Base-by-base conservation (phyloP, 2,888 invertebrate genomes). In the Cecidostiba fungosa region DNA sequence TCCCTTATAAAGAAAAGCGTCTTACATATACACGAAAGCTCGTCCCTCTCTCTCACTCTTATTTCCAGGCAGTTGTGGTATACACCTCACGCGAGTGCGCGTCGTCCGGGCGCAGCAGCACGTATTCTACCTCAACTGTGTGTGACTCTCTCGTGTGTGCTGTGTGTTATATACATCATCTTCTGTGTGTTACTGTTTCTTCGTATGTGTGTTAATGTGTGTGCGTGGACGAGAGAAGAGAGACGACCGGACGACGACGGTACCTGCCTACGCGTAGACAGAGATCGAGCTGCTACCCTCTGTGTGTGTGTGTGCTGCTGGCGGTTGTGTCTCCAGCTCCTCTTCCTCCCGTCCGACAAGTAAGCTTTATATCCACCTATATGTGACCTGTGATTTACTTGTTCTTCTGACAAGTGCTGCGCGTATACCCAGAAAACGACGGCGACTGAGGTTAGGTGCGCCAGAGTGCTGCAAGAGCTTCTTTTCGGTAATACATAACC, bases 1-100 rank as follows among this genome's bases (percentile, higher is more conserved):
- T 59, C 54, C 54, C 54, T n/a, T 59, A 59, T 59, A 59, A 43
- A 72, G 39, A 72, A 72, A 23, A 39, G 72, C 72, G 43, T 43
- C 39, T 36, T 16, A 39, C 39, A 59, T 59, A 59, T 6, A 59
- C 54, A 23, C 54, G 54, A 59, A 59, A 59, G 54, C 54, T 59
- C 54, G 8, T 59, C 23, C 54, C 50, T 50, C 50, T 50, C 50
- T 59, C 54, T 54, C n/a, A 4, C 54, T 59, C n/a, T 16, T 3
- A 50, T 50, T 47, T 47, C 19, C 50, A 50, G 50, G 19, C 50
- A 43, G 43, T 43, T 8, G 2, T 8, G 3, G 43, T 43, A 43
- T 43, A 43, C 43, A 43, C 19, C 50, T 16, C 50, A 59, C n/a
- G 39, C 43, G 36, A 36, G 39, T 16, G 72, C 36, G 39, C 72